Evolutionary conservation across 1,140 invertebrate genomes (phyloP).

Genomic region (Bilobella aurantiaca): DNA sequence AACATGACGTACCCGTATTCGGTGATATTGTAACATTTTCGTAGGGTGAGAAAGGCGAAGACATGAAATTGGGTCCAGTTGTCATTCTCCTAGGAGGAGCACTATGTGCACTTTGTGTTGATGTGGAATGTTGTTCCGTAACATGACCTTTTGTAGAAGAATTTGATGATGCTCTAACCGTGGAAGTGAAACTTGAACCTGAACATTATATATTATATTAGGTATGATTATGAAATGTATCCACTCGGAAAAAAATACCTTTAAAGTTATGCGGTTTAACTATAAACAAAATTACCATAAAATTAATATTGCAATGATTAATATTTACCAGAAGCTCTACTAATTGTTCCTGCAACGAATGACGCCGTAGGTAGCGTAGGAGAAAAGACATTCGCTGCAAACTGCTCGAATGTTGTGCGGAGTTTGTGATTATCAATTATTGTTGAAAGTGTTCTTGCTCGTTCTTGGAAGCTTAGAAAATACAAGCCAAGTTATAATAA

Average conservation of each 20-base stretch:
- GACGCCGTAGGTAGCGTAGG: slow-evolving; percentile 53
- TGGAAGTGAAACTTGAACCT: slow-evolving; percentile 28
- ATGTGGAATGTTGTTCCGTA: slow-evolving; percentile 15
- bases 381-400: slow-evolving; percentile 71
- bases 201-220: too few species aligned
- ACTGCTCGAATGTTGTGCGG: slow-evolving; percentile 82
- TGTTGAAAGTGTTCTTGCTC: slow-evolving; percentile 71
- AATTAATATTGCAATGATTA: too few species aligned
- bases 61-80: background rate
- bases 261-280: too few species aligned
- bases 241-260: too few species aligned
- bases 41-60: background rate
- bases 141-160: too few species aligned
- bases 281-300: too few species aligned
- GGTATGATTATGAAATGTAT: too few species aligned
- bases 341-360: slow-evolving; percentile 39
- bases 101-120: slow-evolving; percentile 18
- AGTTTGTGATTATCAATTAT: slow-evolving; percentile 82
- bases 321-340: slow-evolving; percentile 39
- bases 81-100: slow-evolving; percentile 1
- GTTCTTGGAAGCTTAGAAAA: slow-evolving; percentile 72
- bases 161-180: slow-evolving; percentile 8
- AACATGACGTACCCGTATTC: slow-evolving; percentile 1
- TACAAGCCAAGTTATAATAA: slow-evolving; percentile 1
- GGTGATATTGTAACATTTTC: background rate